These are phyloP conservation scores for Gnathonemus echidnorhynchus DNA, from an alignment of 2,113 vertebrate genomes.

Conservation along the genomic window DNA sequence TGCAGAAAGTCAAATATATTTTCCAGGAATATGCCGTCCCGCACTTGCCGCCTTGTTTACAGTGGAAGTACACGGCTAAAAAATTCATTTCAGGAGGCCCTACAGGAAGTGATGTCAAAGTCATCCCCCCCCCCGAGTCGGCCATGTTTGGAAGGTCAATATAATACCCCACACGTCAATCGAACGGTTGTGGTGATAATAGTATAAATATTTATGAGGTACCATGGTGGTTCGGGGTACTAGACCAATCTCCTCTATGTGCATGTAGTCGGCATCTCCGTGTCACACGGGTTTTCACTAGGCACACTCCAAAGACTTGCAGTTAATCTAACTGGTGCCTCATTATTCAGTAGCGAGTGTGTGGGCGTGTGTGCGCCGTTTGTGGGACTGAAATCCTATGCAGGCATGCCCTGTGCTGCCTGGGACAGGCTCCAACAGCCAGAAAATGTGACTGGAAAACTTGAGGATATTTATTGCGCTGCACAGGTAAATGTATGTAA, in stretches of 20 bases:
- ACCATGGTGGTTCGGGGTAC: not conserved
- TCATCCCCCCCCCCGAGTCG: not conserved
- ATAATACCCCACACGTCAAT: not conserved
- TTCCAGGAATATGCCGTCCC: not conserved
- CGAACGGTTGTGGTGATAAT: not conserved
- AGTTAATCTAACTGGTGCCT: not conserved
- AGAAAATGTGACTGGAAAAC: not conserved
- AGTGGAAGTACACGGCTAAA: slow-evolving; percentile 3
- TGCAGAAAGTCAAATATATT: not conserved
- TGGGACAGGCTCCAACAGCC: not conserved
- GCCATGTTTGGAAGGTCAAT: slow-evolving; percentile 28
- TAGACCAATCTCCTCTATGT: not conserved
- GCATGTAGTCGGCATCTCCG: not conserved
- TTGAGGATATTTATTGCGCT: not conserved
- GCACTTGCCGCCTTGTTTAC: slow-evolving; percentile 10
- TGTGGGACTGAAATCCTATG: not conserved
- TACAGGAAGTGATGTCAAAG: slow-evolving; percentile 9
- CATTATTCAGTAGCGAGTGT: not conserved
- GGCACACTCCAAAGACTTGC: not conserved
- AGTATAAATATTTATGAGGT: not conserved
- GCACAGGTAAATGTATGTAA: not conserved
- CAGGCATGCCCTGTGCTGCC: not conserved
- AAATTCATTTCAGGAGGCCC: not conserved
- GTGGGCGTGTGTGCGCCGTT: not conserved
- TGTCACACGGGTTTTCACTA: not conserved